phyloP scores from a whole-genome alignment of 2,888 invertebrate genomes.

The Taphrorychus bicolor region DNA sequence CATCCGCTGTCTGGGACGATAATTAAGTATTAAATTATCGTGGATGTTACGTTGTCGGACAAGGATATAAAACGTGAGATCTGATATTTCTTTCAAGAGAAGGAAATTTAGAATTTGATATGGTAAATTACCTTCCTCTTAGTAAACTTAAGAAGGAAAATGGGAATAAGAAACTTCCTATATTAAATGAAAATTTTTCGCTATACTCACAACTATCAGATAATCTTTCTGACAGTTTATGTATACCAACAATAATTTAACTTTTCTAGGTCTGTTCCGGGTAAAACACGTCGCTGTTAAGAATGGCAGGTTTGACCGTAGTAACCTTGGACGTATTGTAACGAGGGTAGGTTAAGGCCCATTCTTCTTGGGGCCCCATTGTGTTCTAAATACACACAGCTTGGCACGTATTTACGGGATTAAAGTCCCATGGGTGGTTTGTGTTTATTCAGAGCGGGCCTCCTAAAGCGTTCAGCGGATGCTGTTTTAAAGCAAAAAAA shows the following conservation, averaged over 20 bases:
- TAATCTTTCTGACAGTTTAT: too few relatives aligned
- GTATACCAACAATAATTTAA: background rate
- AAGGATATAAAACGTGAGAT: background rate
- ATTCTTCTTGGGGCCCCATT: constrained; percentile 14
- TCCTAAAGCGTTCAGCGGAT: background rate
- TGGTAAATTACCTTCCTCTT: background rate
- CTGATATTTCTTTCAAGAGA: background rate
- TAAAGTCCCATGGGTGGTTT: constrained; percentile 15
- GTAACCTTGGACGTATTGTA: constrained; percentile 34
- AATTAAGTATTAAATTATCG: background rate
- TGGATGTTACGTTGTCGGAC: background rate
- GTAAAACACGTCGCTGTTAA: constrained; percentile 25
- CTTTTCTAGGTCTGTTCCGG: background rate
- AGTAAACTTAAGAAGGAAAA: background rate
- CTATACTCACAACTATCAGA: background rate
- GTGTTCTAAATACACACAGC: constrained; percentile 26
- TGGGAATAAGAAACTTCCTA: too few relatives aligned
- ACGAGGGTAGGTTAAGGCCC: constrained; percentile 6
- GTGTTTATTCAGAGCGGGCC: constrained; percentile 12
- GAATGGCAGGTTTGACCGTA: constrained; percentile 30
- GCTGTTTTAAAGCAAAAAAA: background rate
- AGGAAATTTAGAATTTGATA: background rate
- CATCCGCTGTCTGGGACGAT: background rate
- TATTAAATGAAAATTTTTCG: background rate
- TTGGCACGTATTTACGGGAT: constrained; percentile 24